Base-by-base conservation (phyloP, 2,797 vertebrate species). In the Peromyscus aztecus region DNA sequence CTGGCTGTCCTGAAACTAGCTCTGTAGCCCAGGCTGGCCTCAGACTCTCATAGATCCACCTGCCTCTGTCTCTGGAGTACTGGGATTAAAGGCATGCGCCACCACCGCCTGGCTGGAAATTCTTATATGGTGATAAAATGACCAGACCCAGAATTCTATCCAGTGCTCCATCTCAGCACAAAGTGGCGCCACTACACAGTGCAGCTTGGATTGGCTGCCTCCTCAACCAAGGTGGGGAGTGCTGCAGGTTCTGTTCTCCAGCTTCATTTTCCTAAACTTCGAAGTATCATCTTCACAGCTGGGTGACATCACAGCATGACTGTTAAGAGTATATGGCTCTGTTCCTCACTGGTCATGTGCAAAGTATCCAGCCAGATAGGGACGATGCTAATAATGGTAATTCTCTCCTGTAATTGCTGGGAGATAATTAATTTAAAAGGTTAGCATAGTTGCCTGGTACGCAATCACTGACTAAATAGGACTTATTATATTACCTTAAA, bases 361-460 rank as follows among this genome's bases (percentile, higher is more conserved):
- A 85, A 83, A 67, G 43, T 21, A 75, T 55, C 46, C 13, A 24
- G 52, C 21, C 13, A 34, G n/a, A 31, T 83, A 65, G 61, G 67
- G 83, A 75, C 40, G 46, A 61, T 78, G 17, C 31, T 90, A n/a
- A 94, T 69, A 43, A 59, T 83, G 84, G 29, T 82, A 75, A 97
- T 83, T 95, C 80, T 89, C 23, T 91, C 40, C 73, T 84, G 13
- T 55, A 94, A 87, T 82, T 90, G 49, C 61, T 43, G 16, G 40
- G 55, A 92, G 77, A 29, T 46, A 90, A 93, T 96, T 97, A 67
- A 89, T 93, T 88, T 71, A 85, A 96, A 94, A 97, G 65, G 43
- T 88, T 88, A 89, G 14, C 40, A 76, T 19, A 37, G 27, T 95
- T 43, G 75, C 77, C 55, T 89, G 82, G 16, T 86, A 63, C 1